Base-by-base conservation (phyloP, 1,140 invertebrate genomes). In the Spodoptera litura region DNA sequence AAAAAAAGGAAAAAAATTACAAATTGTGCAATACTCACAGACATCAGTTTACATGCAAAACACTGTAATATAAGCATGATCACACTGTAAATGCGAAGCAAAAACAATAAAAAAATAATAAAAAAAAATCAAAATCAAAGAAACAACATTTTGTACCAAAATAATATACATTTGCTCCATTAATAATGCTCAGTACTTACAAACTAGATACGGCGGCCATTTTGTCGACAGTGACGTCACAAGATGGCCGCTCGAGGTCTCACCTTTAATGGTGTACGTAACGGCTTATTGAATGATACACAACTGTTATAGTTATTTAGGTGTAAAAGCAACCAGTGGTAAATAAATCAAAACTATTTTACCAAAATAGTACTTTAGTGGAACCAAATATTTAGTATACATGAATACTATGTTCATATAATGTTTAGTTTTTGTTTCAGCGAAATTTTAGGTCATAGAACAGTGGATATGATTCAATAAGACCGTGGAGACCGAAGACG, bases 11-110 rank as follows among this genome's bases (percentile, higher is more conserved):
- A 80, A 83, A 85, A 91, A 90, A 91, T 88, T 89, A 91, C 87
- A 92, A 87, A 89, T 91, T 92, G 91, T 94, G 92, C 93, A 94
- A 77, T 94, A 94, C 93, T 94, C 92, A 93, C 93, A 90, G 85
- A 94, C 91, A 92, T 87, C 89, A 85, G 89, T 92, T 85, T 89
- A 92, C 93, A 94, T 94, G 93, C 93, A 93, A 83, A 90, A 92
- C 91, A 91, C 90, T 92, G 90, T 90, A 93, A 94, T 87, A 91
- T 91, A 94, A 92, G 92, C 92, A 92, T 89, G 89, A 90, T 90
- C 91, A 93, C 90, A 93, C 89, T 90, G 88, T 91, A 93, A 93
- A 94, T 93, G 91, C 93, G 88, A 94, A 93, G 93, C 91, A 87
- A 89, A 90, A 82, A 74, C 61, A 86, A 88, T 79, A 87, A 87